These are phyloP conservation scores for Hedya salicella DNA, from an alignment of 2,888 invertebrate genomes.

Conservation along the genomic window DNA sequence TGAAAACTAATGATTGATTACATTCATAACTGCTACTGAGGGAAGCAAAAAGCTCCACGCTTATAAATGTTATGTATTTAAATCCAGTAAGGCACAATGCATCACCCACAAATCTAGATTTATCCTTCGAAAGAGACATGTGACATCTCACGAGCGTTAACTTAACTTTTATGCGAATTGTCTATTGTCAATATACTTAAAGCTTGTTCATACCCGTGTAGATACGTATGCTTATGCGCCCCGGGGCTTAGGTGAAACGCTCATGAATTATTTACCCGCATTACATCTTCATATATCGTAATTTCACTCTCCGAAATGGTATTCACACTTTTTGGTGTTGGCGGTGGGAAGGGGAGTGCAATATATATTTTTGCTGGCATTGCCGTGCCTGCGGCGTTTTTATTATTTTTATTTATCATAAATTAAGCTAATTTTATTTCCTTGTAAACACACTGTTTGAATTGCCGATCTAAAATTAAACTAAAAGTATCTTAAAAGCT, in stretches of 20 bases:
- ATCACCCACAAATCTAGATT: slow-evolving; percentile 61
- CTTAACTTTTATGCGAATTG: slow-evolving; percentile 63
- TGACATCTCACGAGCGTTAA: slow-evolving; percentile 66
- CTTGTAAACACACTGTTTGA: background rate
- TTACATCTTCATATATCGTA: slow-evolving; percentile 61
- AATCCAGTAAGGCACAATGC: slow-evolving; percentile 41
- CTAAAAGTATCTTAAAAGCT: background rate
- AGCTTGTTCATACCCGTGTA: slow-evolving; percentile 39
- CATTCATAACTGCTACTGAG: slow-evolving; percentile 25
- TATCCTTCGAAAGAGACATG: slow-evolving; percentile 63
- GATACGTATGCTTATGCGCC: slow-evolving; percentile 45
- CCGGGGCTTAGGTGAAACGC: slow-evolving; percentile 64
- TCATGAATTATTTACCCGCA: slow-evolving; percentile 78
- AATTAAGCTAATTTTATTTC: background rate
- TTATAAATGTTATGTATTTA: slow-evolving; percentile 34
- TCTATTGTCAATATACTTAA: slow-evolving; percentile 63
- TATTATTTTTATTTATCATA: too few relatives aligned
- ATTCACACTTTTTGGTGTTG: slow-evolving; percentile 49
- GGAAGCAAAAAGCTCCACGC: slow-evolving; percentile 22
- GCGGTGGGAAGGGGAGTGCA: background rate
- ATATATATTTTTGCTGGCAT: background rate
- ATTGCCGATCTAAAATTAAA: background rate
- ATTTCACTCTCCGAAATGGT: slow-evolving; percentile 57
- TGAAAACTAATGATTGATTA: slow-evolving; percentile 25
- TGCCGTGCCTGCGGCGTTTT: too few relatives aligned